phyloP scores from a whole-genome alignment of 2,888 invertebrate species.

The Lordiphosa andalusiaca region DNA sequence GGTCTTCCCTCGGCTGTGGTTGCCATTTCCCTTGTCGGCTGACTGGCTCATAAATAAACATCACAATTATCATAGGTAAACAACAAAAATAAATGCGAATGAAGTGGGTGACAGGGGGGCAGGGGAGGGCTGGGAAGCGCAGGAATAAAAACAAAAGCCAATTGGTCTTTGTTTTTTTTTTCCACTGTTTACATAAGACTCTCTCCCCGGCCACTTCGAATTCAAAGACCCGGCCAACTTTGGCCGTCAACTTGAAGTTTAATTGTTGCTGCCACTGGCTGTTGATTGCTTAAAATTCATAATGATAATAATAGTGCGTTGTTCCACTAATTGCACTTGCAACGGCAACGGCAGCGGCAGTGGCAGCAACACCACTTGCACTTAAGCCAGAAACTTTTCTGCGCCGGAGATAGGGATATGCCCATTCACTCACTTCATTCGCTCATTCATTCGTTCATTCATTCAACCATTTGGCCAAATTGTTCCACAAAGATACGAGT shows the following conservation, averaged over 20 bases:
- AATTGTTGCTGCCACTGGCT: conserved; percentile 44
- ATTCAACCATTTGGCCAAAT: conserved; percentile 68
- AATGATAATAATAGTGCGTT: conserved; percentile 68
- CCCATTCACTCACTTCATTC: conserved; percentile 37
- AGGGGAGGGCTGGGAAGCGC: conserved; percentile 24
- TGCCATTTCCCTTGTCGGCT: conserved; percentile 5
- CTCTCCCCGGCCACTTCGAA: conserved; percentile 2
- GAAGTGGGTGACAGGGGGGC: conserved; percentile 1
- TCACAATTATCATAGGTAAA: conserved; percentile 71
- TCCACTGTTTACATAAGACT: not conserved
- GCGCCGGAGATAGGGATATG: conserved; percentile 16
- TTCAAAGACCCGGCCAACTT: conserved; percentile 25
- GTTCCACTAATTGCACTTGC: conserved; percentile 66
- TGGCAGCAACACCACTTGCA: conserved; percentile 43
- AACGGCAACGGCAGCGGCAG: conserved; percentile 23
- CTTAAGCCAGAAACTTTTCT: conserved; percentile 41
- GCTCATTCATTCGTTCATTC: conserved; percentile 53
- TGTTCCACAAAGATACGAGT: conserved; percentile 66
- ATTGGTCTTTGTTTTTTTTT: conserved; percentile 2
- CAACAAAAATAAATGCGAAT: conserved; percentile 48
- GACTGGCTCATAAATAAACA: conserved; percentile 63
- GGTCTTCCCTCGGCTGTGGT: not conserved
- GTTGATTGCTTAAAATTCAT: conserved; percentile 72
- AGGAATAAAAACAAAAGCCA: conserved; percentile 47
- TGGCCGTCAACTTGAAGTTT: conserved; percentile 49